phyloP scores from a whole-genome alignment of 2,888 invertebrate genomes.

The Melipona bicolor region DNA sequence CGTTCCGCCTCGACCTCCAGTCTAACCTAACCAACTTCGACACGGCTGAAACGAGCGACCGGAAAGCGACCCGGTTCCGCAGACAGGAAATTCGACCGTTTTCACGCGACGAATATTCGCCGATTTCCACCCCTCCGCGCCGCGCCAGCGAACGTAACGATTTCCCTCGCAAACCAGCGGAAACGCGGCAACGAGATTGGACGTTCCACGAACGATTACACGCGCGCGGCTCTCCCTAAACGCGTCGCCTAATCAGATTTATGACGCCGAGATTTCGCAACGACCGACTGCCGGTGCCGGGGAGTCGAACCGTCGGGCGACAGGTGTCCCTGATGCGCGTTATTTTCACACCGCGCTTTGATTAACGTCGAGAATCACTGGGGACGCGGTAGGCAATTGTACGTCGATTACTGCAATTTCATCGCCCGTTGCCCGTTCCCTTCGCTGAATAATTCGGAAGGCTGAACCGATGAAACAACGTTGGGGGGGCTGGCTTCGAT shows the following conservation, averaged over 20 bases:
- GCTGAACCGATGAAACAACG: neutral
- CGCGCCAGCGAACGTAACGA: neutral
- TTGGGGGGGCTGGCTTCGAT: neutral
- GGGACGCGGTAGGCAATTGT: neutral
- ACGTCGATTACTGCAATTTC: conserved; percentile 15
- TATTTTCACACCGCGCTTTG: conserved; percentile 29
- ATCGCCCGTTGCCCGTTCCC: neutral
- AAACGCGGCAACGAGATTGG: conserved; percentile 28
- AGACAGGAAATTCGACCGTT: conserved; percentile 2
- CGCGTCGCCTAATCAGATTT: conserved; percentile 51
- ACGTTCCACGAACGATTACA: conserved; percentile 28
- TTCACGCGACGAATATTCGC: conserved; percentile 1
- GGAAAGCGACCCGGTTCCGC: neutral
- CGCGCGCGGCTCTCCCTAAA: conserved; percentile 30
- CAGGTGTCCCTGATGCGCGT: conserved; percentile 37
- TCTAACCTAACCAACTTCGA: neutral
- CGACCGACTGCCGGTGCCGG: neutral
- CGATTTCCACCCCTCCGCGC: neutral
- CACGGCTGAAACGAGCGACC: neutral
- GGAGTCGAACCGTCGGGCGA: neutral
- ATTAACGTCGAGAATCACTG: conserved; percentile 15
- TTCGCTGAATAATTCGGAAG: neutral
- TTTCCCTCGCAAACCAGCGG: conserved; percentile 11
- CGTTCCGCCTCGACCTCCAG: neutral
- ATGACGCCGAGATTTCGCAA: conserved; percentile 45